Evolutionary conservation across 2,888 invertebrate species (phyloP), one percentile per base, ranked within the genome.

Genomic region (Tubulanus polymorphus): DNA sequence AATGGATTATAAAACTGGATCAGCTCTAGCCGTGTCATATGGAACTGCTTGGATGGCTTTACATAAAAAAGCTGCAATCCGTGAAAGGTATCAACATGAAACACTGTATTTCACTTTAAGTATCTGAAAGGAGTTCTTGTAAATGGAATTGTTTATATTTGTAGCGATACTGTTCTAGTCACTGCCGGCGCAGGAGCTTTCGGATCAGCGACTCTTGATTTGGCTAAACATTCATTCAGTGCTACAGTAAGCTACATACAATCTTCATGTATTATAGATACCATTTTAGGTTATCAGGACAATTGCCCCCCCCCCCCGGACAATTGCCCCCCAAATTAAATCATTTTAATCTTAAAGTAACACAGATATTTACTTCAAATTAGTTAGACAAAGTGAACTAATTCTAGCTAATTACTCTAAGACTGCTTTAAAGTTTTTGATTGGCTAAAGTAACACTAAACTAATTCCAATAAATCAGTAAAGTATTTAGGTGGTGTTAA

Each of bases 221-320:
- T 88, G 46, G 87, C 87, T 41, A 83, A 85, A 12, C 86, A 85
- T 75, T 82, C 87, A 48, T 87, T 84, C 68, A 83, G 84, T 71
- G 84, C 86, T 28, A 83, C 86, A 80, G 87, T 86, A 54, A 58
- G 61, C 35, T 32, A n/a, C 35, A 12, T 32, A n/a, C n/a, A n/a
- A n/a, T n/a, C n/a, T n/a, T n/a, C n/a, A n/a, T n/a, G n/a, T n/a
- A n/a, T n/a, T n/a, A n/a, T n/a, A n/a, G n/a, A n/a, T n/a, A n/a
- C n/a, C n/a, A n/a, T n/a, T n/a, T n/a, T n/a, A n/a, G n/a, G n/a
- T n/a, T n/a, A n/a, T n/a, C n/a, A n/a, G n/a, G n/a, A n/a, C n/a
- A n/a, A n/a, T n/a, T n/a, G n/a, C n/a, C n/a, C n/a, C n/a, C n/a
- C n/a, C n/a, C n/a, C n/a, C n/a, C n/a, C n/a, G n/a, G n/a, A n/a